Evolutionary conservation across 2,888 invertebrate genomes (phyloP), one percentile per base, ranked within the genome.

Genomic region (Chaetoderma sp.): DNA sequence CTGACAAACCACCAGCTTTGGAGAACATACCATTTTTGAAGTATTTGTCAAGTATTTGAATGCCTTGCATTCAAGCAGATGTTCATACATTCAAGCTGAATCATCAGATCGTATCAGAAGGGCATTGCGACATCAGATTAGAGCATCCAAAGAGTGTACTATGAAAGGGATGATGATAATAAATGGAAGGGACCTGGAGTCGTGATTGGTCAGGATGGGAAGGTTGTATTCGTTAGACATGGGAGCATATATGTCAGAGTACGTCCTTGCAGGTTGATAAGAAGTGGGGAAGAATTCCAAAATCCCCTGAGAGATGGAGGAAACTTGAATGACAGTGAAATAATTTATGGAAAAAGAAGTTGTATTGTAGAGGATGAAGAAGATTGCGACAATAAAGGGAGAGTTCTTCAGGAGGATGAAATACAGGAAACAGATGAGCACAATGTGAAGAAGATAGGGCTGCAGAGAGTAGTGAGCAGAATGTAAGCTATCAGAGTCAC

Each of bases 161-260:
- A 42, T 39, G 44, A 16, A 58, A 27, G n/a, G n/a, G n/a, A n/a
- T n/a, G n/a, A n/a, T n/a, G n/a, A n/a, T n/a, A 52, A 56, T 21
- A 57, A 39, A 44, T 68, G 68, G 68, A 42, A 49, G 28, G 67
- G 68, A 18, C 68, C 50, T 70, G 63, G 55, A 64, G 74, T 56
- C 63, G 74, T 63, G 60, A 63, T 60, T 70, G 73, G 47, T 52
- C 73, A 65, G 54, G 65, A 64, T 63, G 69, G 68, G n/a, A 58
- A 62, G 47, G 54, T 68, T 18, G 49, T 68, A n/a, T 68, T 65
- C 58, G 58, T 68, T 36, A 45, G 64, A 4, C 63, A 67, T 67
- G 67, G 67, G 13, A 65, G 60, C n/a, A 55, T 52, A 18, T 68
- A 61, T 58, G 61, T 68, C 8, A 30, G 62, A 36, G 67, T 67